Conservation (phyloP, 2,113 vertebrate species). For the Peromyscus leucopus region DNA sequence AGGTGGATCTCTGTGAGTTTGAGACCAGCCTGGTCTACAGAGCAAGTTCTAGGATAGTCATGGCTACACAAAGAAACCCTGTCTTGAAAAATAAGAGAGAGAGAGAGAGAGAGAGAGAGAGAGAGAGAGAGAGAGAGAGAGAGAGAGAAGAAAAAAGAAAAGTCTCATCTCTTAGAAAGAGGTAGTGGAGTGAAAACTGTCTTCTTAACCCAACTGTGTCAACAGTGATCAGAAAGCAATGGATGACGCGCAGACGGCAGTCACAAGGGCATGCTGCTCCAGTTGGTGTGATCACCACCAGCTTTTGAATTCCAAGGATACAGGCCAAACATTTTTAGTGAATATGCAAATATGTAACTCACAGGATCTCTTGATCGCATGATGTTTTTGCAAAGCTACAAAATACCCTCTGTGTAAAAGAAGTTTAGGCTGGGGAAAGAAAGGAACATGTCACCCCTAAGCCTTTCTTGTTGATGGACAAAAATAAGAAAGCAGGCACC, state of each 20-base stretch:
- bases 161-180: not conserved
- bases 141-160: not conserved
- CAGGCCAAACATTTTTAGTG: not conserved
- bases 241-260: not conserved
- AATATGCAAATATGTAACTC: not conserved
- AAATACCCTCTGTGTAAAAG: not conserved
- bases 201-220: conserved; percentile 33
- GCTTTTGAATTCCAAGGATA: conserved; percentile 38
- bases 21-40: not conserved
- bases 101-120: too few relatives aligned
- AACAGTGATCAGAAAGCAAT: not conserved
- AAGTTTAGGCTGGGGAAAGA: not conserved
- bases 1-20: not conserved
- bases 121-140: too few relatives aligned
- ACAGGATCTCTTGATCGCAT: not conserved
- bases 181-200: conserved; percentile 15
- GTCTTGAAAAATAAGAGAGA: not conserved
- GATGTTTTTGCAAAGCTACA: not conserved
- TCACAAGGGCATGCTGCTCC: not conserved
- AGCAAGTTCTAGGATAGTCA: not conserved
- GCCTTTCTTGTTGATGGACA: conserved; percentile 4
- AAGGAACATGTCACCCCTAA: not conserved
- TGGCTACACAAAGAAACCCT: not conserved
- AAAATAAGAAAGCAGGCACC: not conserved
- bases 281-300: not conserved